Base-by-base conservation (phyloP, 2,113 vertebrate species). In the Gnathonemus echidnorhynchus region DNA sequence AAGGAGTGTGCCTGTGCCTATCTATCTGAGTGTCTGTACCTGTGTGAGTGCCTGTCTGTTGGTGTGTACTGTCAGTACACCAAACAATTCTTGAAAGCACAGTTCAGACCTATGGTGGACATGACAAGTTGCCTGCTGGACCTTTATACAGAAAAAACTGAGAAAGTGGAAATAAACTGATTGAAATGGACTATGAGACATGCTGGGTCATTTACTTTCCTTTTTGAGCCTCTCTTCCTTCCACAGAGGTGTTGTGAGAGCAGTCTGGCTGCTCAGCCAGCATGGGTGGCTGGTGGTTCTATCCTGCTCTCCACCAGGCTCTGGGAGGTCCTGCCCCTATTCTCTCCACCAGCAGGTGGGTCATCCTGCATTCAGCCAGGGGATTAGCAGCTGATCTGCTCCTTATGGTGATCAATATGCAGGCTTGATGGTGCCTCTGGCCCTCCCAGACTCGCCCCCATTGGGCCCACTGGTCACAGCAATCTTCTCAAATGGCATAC, bases 1-100 rank as follows among this genome's bases (percentile, higher is more conserved):
- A 94, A 94, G 91, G 95, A 95, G 94, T 94, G 92, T 94, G 95
- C 35, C 74, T 95, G 94, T 92, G 94, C 58, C 58, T 66, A 70
- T 70, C 62, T 66, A 10, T 27, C 62, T 66, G 62, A 66, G n/a
- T 66, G 62, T 66, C 24, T 66, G 62, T 66, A 27, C n/a, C 62
- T 70, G n/a, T 70, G 62, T 66, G 24, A 3, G 17, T 19, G 19
- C 39, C 15, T 48, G 46, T 88, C 49, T 48, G 62, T 45, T 27
- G 27, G 27, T 66, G 35, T 19, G 39, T 86, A 35, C 88, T 66
- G 19, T 86, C 77, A 48, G 88, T 80, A 80, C 15, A 42, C 74
- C 74, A 80, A 42, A 80, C 74, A 31, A 70, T 70, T 70, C 62
- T 70, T 70, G 62, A 70, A 70, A 70, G 62, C 62, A 70, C 62